Evolutionary conservation across 2,888 invertebrate genomes (phyloP).

Genomic region (Tubulanus polymorphus): DNA sequence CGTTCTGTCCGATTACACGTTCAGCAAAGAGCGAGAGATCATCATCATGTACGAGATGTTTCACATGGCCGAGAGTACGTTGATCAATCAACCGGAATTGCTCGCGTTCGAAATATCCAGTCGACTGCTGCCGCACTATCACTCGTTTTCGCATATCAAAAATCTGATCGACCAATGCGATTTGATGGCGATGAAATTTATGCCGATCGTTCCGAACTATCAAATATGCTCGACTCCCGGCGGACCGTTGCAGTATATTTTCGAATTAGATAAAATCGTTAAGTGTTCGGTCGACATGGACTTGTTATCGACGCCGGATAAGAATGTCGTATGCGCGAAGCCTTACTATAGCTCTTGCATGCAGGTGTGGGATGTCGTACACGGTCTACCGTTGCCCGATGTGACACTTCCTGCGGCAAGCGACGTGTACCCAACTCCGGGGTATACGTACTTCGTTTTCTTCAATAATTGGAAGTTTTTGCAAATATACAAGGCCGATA

Average conservation of each 20-base stretch:
- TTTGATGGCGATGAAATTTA: conserved; percentile 26
- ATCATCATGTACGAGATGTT: conserved; percentile 89
- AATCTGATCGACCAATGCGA: conserved; percentile 37
- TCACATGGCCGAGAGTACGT: conserved; percentile 82
- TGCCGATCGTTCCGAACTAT: conserved; percentile 38
- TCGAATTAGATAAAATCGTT: conserved; percentile 27
- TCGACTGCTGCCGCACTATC: conserved; percentile 22
- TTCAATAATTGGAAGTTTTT: conserved; percentile 30
- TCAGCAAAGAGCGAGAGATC: conserved; percentile 65
- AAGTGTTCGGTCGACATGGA: conserved; percentile 31
- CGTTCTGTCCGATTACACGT: conserved; percentile 13
- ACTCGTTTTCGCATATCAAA: conserved; percentile 24
- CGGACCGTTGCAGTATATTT: conserved; percentile 41
- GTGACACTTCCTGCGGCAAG: conserved; percentile 30
- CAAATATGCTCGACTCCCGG: conserved; percentile 44
- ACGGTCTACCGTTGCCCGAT: conserved; percentile 37
- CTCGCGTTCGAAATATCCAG: conserved; percentile 16
- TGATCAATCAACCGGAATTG: conserved; percentile 13
- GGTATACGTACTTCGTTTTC: conserved; percentile 33
- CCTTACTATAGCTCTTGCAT: conserved; percentile 29
- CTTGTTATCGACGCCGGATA: conserved; percentile 33
- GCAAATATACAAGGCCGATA: conserved; percentile 28
- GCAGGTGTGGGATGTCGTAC: conserved; percentile 36
- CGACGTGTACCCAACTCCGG: conserved; percentile 28
- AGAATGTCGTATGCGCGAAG: conserved; percentile 35